Percentiles rank a stretch among this genome's conserved stretches.
Conservation (phyloP, 1,140 invertebrate genomes). For the Caenorhabditis inopinata region DNA sequence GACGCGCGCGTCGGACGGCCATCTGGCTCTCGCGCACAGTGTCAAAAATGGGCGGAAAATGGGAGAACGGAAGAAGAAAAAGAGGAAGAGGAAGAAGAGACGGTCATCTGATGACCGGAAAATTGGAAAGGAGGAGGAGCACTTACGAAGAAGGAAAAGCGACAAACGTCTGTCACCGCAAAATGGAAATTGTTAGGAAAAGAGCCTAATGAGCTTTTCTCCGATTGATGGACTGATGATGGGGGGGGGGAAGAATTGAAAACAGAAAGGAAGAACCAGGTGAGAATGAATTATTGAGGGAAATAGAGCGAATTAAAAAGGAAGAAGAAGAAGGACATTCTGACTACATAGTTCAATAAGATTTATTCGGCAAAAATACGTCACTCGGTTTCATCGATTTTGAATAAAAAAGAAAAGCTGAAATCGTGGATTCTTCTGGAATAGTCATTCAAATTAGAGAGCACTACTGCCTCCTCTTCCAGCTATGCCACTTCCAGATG, state of each 20-base stretch:
- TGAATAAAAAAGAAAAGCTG: too few relatives aligned
- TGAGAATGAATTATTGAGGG: constrained; percentile 18
- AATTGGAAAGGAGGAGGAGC: constrained; percentile 17
- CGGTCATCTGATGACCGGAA: constrained; percentile 26
- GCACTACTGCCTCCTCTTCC: too few relatives aligned
- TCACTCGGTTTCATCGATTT: too few relatives aligned
- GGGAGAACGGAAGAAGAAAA: too few relatives aligned
- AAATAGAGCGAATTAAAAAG: too few relatives aligned
- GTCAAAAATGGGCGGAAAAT: background rate
- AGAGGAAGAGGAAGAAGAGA: constrained; percentile 20
- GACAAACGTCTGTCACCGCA: constrained; percentile 31
- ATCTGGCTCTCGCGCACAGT: constrained; percentile 1
- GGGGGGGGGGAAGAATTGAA: background rate
- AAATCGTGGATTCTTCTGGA: too few relatives aligned
- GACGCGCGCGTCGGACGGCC: background rate
- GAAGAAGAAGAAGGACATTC: background rate
- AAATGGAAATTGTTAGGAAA: constrained; percentile 33
- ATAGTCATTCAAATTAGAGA: too few relatives aligned
- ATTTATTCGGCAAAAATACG: constrained; percentile 11
- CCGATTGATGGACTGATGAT: constrained; percentile 26
- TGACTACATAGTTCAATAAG: constrained; percentile 2
- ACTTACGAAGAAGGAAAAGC: background rate
- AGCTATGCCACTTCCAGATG: too few relatives aligned
- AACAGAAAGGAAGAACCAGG: constrained; percentile 8
- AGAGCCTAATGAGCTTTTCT: constrained; percentile 16